These are phyloP conservation scores for Rhipidura dahli DNA, from an alignment of 2,113 vertebrate genomes.

Conservation along the genomic window DNA sequence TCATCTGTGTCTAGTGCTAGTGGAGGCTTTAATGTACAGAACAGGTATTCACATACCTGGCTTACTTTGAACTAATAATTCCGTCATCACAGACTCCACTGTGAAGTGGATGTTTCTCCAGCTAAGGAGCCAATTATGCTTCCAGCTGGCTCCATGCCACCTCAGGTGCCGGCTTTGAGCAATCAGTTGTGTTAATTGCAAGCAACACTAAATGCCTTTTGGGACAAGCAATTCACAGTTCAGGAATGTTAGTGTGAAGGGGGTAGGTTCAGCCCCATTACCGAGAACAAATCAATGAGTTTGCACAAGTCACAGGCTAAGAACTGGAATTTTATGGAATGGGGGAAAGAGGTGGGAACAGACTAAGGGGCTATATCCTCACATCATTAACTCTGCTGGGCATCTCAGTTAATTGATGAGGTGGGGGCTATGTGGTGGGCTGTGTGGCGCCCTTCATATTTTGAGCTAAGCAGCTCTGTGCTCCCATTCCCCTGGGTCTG, in stretches of 20 bases:
- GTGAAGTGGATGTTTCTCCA: constrained; percentile 23
- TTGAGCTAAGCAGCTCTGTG: neutral
- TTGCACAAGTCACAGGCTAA: neutral
- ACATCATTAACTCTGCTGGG: neutral
- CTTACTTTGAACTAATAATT: constrained; percentile 40
- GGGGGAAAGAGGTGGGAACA: neutral
- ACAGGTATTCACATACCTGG: constrained; percentile 49
- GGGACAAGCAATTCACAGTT: constrained; percentile 49
- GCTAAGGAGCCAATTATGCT: constrained; percentile 46
- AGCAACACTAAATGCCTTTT: constrained; percentile 47
- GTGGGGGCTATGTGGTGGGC: neutral
- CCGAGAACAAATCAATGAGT: neutral
- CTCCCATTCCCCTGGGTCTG: neutral
- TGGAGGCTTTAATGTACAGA: constrained; percentile 21
- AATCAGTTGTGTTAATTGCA: constrained; percentile 63
- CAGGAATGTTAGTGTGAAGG: constrained; percentile 41
- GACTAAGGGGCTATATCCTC: neutral
- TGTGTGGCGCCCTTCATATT: neutral
- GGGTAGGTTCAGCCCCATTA: constrained; percentile 44
- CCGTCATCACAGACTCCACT: neutral
- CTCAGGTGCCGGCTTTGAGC: constrained; percentile 51
- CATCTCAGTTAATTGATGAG: neutral
- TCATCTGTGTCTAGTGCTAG: neutral
- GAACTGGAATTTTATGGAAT: neutral
- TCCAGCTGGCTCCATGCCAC: constrained; percentile 19